Evolutionary conservation across 92 coral and sea anemone species (phyloP), one percentile per base, ranked within the genome.

Genomic region (Blastomussa wellsi): DNA sequence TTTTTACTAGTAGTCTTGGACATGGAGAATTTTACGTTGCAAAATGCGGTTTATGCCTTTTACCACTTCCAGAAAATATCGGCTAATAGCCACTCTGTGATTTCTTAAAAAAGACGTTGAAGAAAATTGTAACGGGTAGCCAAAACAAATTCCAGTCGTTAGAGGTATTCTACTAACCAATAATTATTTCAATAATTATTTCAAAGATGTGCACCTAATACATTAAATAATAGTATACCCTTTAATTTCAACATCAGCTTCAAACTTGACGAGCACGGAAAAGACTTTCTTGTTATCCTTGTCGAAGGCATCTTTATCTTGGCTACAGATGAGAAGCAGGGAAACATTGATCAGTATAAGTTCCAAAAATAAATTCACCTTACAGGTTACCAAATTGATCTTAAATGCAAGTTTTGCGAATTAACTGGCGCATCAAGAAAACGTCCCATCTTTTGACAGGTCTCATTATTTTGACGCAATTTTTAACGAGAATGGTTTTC

Each of bases 241-340:
- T 26, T 70, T 88, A 9, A 94, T 84, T 80, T 86, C 93, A 44
- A 94, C 82, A 68, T 94, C 98, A 9, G 98, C 94, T 70, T 94
- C 98, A 85, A 92, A 94, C 79, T 86, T 94, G 49, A 94, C 98
- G 5, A n/a, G 55, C 11, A 92, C 92, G 11, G 82, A 65, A 7
- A 92, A 73, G 1, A 37, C 51, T 13, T 22, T 15, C 49, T 32
- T 66, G 70, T 85, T 85, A 41, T 85, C 83, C 32, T 49, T 77
- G 20, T 15, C 71, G 31, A 66, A 19, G 4, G 42, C 36, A 53
- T 85, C 88, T 35, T 31, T 38, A 35, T 83, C 87, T 83, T 83
- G 87, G 47, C 87, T 83, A 15, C 13, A 44, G 52, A 41, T 52
- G 0, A 64, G 28, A 74, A 64, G 55, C 26, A 44, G 24, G 33